phyloP scores from a whole-genome alignment of 2,113 vertebrate genomes.

The Sylvietta virens region DNA sequence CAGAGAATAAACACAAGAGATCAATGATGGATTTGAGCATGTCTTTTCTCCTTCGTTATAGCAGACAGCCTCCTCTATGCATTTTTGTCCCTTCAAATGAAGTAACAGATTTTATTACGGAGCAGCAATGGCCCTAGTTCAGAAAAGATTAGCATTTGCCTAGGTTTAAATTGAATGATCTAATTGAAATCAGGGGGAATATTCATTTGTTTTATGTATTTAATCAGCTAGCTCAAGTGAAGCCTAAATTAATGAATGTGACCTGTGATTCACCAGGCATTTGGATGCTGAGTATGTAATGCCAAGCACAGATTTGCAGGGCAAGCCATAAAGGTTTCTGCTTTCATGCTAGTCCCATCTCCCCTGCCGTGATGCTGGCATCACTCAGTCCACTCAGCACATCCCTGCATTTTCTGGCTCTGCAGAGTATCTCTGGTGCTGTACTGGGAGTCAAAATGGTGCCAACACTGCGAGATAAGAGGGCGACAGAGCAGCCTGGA shows the following conservation, averaged over 20 bases:
- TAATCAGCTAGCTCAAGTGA: constrained; percentile 49
- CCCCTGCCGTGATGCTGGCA: neutral
- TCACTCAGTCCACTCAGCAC: neutral
- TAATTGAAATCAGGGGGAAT: constrained; percentile 52
- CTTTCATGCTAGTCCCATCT: neutral
- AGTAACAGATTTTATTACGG: neutral
- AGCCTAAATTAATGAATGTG: constrained; percentile 37
- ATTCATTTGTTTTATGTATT: constrained; percentile 46
- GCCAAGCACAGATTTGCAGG: neutral
- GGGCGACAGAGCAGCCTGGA: neutral
- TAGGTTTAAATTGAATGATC: constrained; percentile 22
- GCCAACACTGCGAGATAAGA: neutral
- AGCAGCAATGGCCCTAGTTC: neutral
- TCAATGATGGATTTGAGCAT: neutral
- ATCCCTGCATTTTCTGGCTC: neutral
- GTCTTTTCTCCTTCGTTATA: neutral
- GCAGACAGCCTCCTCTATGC: neutral
- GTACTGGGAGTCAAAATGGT: neutral
- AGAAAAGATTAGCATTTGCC: constrained; percentile 11
- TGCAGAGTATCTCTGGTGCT: neutral
- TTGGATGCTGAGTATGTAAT: neutral
- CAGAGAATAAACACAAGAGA: neutral
- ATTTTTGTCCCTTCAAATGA: neutral
- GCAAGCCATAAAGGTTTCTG: neutral
- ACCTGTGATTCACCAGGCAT: constrained; percentile 22